Evolutionary conservation across 2,888 invertebrate species (phyloP), one percentile per base, ranked within the genome.

Genomic region (Eilema depressum): DNA sequence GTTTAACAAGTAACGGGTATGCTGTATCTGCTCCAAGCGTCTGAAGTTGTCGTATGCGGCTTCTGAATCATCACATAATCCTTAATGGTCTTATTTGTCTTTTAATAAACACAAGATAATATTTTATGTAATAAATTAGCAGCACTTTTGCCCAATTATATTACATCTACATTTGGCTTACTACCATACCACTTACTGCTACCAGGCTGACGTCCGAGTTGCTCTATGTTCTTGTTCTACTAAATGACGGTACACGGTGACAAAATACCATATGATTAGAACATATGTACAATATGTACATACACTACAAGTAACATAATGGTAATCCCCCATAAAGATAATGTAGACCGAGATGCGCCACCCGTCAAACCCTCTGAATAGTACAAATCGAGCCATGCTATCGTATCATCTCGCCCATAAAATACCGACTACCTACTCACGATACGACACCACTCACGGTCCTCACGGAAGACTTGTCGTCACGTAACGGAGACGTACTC

Each of bases 401-500:
- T 75, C 74, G 70, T 69, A 68, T 82, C 80, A 79, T 79, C 77
- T 74, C 68, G 57, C 65, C 68, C 65, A 83, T 83, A 83, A 83
- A 83, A 83, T 75, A 70, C 70, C 80, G 73, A 65, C 79, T 82
- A 77, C 82, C 75, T 79, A 79, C 67, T 75, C 74, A 63, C 75
- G 74, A 81, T 73, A 77, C 71, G 75, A 78, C 68, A 76, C 64
- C 63, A 71, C 72, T 70, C 76, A 73, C 75, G 79, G 78, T 63
- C 71, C 72, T 70, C 76, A 73, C 75, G 79, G 78, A 76, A 77
- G 70, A 70, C 59, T 63, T 72, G 69, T 66, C 71, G 75, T 76
- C 77, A 77, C 71, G 75, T 76, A 75, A 77, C 75, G 28, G 65
- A 68, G 73, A 61, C 69, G 70, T 61, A 75, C 79, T 79, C 79